These are phyloP conservation scores for Machimus rusticus DNA, from an alignment of 2,888 invertebrate genomes.

Conservation along the genomic window DNA sequence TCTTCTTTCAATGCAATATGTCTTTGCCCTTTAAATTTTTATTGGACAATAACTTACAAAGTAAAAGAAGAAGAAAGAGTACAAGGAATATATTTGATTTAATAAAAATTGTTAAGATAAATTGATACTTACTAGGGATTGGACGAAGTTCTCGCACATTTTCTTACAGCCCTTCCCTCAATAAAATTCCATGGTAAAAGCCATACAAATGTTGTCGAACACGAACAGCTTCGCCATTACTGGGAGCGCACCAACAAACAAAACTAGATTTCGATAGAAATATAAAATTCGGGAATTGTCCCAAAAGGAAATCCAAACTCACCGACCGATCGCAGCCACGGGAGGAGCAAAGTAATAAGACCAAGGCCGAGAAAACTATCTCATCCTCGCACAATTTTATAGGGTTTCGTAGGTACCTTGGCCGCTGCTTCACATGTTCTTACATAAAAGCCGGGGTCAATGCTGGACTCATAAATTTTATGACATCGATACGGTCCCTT, in stretches of 20 bases:
- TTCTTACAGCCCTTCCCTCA: neutral
- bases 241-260: neutral
- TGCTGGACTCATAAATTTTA: conserved; percentile 39
- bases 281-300: neutral
- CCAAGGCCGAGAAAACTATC: neutral
- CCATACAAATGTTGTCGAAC: neutral
- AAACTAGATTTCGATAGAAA: neutral
- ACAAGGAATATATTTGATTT: neutral
- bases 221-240: neutral
- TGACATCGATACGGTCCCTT: conserved; percentile 25
- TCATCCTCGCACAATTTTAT: neutral
- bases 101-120: neutral
- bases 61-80: too few relatives aligned
- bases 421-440: neutral
- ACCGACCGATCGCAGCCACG: neutral
- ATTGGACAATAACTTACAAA: too few relatives aligned
- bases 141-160: neutral
- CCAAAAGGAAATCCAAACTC: neutral
- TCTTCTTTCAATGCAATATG: too few relatives aligned
- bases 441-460: conserved; percentile 39
- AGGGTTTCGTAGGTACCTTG: neutral
- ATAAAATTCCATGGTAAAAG: neutral
- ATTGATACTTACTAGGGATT: neutral
- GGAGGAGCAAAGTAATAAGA: neutral
- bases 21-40: too few relatives aligned